Conservation (phyloP, 1,140 invertebrate species). For the Akabosia matsudoensis region DNA sequence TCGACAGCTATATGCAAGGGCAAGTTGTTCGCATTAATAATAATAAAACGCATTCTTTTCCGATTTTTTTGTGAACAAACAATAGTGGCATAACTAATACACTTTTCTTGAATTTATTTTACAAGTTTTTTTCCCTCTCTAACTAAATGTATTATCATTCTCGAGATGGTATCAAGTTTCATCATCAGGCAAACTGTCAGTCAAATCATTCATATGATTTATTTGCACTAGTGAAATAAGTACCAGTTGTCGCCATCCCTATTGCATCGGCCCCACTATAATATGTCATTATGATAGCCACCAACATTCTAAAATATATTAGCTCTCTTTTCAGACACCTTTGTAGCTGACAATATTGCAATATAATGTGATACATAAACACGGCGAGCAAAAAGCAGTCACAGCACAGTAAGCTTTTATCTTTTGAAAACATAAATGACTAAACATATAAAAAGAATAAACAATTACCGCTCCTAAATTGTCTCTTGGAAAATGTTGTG, state of each 20-base stretch:
- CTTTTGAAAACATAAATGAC: too few species aligned
- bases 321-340: neutral
- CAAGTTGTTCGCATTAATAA: neutral
- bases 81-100: neutral
- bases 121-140: too few species aligned
- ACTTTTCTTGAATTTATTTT: neutral
- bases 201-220: neutral
- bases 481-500: neutral
- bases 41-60: neutral
- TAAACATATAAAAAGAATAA: neutral
- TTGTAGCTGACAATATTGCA: neutral
- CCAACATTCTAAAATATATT: neutral
- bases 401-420: too few species aligned
- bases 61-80: neutral
- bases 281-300: conserved; percentile 1
- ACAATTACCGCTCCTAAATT: neutral
- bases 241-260: conserved; percentile 6
- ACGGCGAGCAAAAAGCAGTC: too few species aligned
- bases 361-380: too few species aligned
- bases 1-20: too few species aligned
- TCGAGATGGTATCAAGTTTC: neutral
- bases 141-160: neutral
- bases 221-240: neutral
- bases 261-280: neutral
- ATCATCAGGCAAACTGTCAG: neutral